phyloP scores from a whole-genome alignment of 2,888 invertebrate species.

The Clitarchus hookeri region DNA sequence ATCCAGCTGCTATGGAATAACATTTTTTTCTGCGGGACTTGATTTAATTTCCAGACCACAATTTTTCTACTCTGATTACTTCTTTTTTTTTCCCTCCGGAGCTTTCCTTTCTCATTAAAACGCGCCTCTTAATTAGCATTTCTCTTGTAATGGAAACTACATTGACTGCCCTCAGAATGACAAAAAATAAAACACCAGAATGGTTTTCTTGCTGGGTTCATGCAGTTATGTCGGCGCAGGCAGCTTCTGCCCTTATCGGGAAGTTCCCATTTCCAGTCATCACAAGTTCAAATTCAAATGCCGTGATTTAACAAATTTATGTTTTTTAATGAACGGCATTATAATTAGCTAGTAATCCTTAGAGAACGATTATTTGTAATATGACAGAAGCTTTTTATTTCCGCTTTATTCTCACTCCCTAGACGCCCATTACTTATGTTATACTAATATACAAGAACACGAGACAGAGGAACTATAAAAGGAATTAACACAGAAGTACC shows the following conservation, averaged over 20 bases:
- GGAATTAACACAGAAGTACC: background rate
- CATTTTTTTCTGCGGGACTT: background rate
- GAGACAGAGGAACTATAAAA: background rate
- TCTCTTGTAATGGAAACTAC: slow-evolving; percentile 10
- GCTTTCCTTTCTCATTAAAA: background rate
- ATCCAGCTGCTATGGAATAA: background rate
- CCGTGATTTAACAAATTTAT: too few species aligned
- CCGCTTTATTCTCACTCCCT: background rate
- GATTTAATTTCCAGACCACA: background rate
- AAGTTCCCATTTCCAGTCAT: too few species aligned
- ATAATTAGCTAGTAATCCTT: too few species aligned
- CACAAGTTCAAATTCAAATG: too few species aligned
- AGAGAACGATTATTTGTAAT: too few species aligned
- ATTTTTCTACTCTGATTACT: background rate
- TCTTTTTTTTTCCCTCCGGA: background rate
- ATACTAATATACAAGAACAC: background rate
- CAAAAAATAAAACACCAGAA: background rate
- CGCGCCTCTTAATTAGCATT: background rate
- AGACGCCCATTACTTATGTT: background rate
- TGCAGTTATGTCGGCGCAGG: too few species aligned
- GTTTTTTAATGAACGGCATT: too few species aligned
- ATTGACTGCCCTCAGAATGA: background rate
- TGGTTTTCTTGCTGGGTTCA: too few species aligned
- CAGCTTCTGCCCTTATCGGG: too few species aligned
- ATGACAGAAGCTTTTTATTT: too few species aligned